These are phyloP conservation scores for Oreochromis aureus DNA, from an alignment of 2,113 vertebrate genomes.

Conservation along the genomic window DNA sequence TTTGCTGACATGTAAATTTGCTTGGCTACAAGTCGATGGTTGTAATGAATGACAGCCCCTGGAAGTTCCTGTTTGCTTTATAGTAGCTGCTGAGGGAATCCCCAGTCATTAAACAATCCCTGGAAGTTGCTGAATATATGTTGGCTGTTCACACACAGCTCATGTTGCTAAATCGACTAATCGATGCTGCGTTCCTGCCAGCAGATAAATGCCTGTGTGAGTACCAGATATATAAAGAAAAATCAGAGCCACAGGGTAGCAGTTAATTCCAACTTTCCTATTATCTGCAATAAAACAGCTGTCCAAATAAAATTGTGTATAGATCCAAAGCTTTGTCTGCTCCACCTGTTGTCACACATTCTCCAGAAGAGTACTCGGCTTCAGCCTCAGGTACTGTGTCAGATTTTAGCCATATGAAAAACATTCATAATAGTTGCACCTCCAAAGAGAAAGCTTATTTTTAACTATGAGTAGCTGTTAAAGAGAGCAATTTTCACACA, in stretches of 20 bases:
- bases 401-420: not conserved
- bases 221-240: not conserved
- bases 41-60: conserved; percentile 29
- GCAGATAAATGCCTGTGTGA: not conserved
- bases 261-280: not conserved
- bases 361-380: not conserved
- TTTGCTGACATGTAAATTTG: conserved; percentile 26
- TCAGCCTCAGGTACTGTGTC: not conserved
- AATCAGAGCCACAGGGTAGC: not conserved
- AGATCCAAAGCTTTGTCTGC: not conserved
- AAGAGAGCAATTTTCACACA: not conserved
- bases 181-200: conserved; percentile 3
- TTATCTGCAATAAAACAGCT: not conserved
- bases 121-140: conserved; percentile 14
- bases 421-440: not conserved
- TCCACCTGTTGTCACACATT: not conserved
- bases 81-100: conserved; percentile 20
- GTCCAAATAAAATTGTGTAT: not conserved
- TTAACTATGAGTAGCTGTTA: not conserved
- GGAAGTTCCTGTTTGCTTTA: conserved; percentile 7
- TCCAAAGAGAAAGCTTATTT: not conserved
- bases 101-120: conserved; percentile 9
- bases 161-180: conserved; percentile 32
- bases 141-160: not conserved
- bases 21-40: conserved; percentile 16